These are phyloP conservation scores for Anolis apletophallus DNA, from an alignment of 2,797 vertebrate genomes.

Conservation along the genomic window DNA sequence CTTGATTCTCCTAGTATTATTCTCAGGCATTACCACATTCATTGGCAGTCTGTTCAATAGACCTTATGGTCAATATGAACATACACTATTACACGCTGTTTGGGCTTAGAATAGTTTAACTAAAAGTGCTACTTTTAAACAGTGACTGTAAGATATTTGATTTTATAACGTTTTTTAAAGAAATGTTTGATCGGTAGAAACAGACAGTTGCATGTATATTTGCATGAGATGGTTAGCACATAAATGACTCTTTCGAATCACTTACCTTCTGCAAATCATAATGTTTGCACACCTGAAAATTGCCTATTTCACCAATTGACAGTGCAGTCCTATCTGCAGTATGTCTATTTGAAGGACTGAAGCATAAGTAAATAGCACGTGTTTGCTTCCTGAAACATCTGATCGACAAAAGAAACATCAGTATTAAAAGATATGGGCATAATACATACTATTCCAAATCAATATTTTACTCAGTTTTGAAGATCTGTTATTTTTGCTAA, in stretches of 20 bases:
- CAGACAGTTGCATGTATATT: background rate
- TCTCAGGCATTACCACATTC: background rate
- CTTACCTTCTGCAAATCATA: background rate
- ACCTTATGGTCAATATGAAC: background rate
- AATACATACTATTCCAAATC: background rate
- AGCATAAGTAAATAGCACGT: background rate
- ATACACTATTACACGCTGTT: background rate
- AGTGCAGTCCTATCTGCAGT: background rate
- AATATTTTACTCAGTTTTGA: background rate
- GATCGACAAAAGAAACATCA: background rate
- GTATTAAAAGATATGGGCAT: background rate
- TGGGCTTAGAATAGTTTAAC: background rate
- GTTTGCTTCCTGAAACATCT: background rate
- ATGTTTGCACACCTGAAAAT: background rate
- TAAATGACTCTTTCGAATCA: background rate
- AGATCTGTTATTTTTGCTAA: background rate
- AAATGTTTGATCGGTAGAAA: background rate
- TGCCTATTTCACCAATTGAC: too few species aligned
- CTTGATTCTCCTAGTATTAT: background rate
- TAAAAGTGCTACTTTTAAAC: background rate
- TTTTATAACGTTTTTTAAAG: background rate
- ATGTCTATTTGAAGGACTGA: background rate
- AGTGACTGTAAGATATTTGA: background rate
- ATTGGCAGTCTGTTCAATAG: background rate
- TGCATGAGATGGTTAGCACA: background rate